A percentile compares a stretch with the other conserved stretches of the same genome.
phyloP scores from a whole-genome alignment of 1,140 invertebrate species.

The Arion vulgaris region DNA sequence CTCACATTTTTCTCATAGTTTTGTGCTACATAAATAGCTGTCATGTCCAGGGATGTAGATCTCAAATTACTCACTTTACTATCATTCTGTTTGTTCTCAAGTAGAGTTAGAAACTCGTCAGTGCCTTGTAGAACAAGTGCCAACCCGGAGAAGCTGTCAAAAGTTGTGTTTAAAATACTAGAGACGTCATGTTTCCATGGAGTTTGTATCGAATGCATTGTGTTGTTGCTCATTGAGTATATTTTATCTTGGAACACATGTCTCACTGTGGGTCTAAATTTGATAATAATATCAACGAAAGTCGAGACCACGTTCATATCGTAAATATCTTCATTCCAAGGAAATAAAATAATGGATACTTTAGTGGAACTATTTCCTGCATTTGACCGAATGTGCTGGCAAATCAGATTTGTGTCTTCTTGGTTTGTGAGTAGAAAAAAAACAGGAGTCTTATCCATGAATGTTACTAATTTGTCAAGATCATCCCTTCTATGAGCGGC shows the following conservation, averaged over 20 bases:
- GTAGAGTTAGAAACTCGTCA: not conserved
- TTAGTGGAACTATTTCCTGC: not conserved
- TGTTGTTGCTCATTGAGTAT: not conserved
- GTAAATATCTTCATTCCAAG: constrained; percentile 25
- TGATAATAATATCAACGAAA: not conserved
- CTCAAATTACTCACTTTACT: not conserved
- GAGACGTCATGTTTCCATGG: not conserved
- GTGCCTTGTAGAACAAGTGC: not conserved
- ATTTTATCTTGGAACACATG: not conserved
- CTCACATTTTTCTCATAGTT: not conserved
- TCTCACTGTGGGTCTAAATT: not conserved
- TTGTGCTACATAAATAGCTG: not conserved
- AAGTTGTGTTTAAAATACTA: not conserved
- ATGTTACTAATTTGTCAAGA: not conserved
- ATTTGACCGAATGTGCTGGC: not conserved
- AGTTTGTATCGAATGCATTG: not conserved
- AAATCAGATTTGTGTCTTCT: constrained; percentile 8
- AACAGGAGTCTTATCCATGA: not conserved
- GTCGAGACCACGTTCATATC: not conserved
- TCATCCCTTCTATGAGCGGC: constrained; percentile 44
- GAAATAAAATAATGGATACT: constrained; percentile 21
- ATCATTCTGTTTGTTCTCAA: not conserved
- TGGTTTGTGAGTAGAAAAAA: constrained; percentile 28
- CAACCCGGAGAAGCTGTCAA: not conserved
- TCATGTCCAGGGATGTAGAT: not conserved